Conservation (phyloP, 2,888 invertebrate genomes). For the Oscheius sp. region DNA sequence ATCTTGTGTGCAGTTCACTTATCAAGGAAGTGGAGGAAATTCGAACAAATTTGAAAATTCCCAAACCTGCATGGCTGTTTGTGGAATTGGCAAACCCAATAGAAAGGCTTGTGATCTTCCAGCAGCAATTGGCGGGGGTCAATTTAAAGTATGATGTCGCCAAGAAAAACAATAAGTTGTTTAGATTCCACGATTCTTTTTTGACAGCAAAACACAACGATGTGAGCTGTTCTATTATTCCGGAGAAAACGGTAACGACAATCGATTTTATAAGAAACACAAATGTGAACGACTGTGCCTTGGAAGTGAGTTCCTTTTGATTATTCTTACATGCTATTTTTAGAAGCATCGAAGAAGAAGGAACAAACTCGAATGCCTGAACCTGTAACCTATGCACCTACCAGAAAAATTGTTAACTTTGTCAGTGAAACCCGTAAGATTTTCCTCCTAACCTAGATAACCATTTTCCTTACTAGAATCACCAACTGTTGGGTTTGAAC, state of each 20-base stretch:
- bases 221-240: constrained; percentile 64
- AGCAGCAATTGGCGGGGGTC: constrained; percentile 51
- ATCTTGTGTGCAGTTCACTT: constrained; percentile 60
- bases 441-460: not conserved
- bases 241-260: constrained; percentile 64
- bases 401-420: constrained; percentile 18
- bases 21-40: constrained; percentile 63
- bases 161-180: not conserved
- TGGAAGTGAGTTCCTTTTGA: constrained; percentile 42
- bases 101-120: constrained; percentile 51
- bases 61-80: constrained; percentile 50
- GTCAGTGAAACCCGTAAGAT: constrained; percentile 24
- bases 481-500: not conserved
- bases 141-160: constrained; percentile 30
- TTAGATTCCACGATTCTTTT: constrained; percentile 60
- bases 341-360: constrained; percentile 33
- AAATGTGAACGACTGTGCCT: constrained; percentile 60
- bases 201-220: constrained; percentile 51
- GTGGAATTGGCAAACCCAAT: constrained; percentile 59
- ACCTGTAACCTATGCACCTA: constrained; percentile 7
- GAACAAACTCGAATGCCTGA: constrained; percentile 16
- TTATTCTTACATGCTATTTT: not conserved
- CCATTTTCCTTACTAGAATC: not conserved
- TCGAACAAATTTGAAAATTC: constrained; percentile 61
- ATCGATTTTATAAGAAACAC: constrained; percentile 60